Percentiles rank a stretch among this genome's conserved stretches.
These are phyloP conservation scores for Drosophila pseudoobscura DNA, from an alignment of 1,140 invertebrate genomes.

Conservation along the genomic window DNA sequence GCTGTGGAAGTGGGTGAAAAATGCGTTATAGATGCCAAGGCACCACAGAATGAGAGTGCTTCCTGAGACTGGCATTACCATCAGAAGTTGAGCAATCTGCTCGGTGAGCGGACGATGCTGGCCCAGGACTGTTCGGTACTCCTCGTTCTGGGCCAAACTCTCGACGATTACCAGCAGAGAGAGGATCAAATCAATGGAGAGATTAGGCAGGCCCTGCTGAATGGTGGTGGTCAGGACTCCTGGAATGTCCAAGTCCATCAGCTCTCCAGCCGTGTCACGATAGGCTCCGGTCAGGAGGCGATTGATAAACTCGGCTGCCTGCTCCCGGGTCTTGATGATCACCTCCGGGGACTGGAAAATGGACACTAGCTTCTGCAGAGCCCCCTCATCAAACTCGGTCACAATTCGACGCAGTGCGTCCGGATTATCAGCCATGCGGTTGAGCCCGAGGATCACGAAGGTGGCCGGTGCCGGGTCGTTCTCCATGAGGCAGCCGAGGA, in stretches of 20 bases:
- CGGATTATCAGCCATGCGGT: slow-evolving; percentile 54
- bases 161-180: slow-evolving; percentile 66
- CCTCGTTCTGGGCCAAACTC: slow-evolving; percentile 61
- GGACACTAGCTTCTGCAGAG: slow-evolving; percentile 40
- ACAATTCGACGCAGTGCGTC: slow-evolving; percentile 53
- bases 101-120: slow-evolving; percentile 32
- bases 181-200: slow-evolving; percentile 69
- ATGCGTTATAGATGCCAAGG: background rate
- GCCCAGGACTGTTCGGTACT: slow-evolving; percentile 53
- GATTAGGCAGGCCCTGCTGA: slow-evolving; percentile 40
- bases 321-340: slow-evolving; percentile 66
- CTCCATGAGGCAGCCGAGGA: slow-evolving; percentile 61
- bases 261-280: slow-evolving; percentile 32
- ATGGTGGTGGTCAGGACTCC: slow-evolving; percentile 35
- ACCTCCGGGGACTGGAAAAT: slow-evolving; percentile 41
- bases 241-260: slow-evolving; percentile 42
- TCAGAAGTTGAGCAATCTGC: slow-evolving; percentile 66
- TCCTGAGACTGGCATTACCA: slow-evolving; percentile 34
- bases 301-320: slow-evolving; percentile 54
- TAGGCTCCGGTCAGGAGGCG: slow-evolving; percentile 57
- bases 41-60: background rate
- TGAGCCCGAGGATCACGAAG: slow-evolving; percentile 58
- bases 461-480: slow-evolving; percentile 52
- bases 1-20: slow-evolving; percentile 16
- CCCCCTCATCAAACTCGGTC: slow-evolving; percentile 44